phyloP scores from a whole-genome alignment of 2,113 vertebrate genomes.

The Cardinalis cardinalis region DNA sequence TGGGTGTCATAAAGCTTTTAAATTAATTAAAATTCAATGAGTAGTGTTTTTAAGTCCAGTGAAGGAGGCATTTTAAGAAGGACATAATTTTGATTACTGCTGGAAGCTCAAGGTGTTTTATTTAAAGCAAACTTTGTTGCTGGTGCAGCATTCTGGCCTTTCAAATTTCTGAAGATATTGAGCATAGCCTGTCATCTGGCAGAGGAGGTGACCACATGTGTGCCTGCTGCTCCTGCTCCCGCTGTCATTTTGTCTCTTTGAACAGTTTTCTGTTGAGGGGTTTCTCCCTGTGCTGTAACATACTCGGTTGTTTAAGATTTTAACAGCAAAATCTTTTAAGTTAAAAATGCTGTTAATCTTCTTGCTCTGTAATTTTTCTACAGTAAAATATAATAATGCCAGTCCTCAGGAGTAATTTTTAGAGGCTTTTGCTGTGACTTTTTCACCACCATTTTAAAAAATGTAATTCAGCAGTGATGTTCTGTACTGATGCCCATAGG shows the following conservation, averaged over 20 bases:
- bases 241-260: neutral
- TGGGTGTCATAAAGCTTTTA: neutral
- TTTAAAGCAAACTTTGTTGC: neutral
- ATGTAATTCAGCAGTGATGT: neutral
- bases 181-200: neutral
- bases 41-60: neutral
- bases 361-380: neutral
- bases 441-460: neutral
- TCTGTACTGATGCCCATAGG: fast-evolving
- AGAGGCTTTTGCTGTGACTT: neutral
- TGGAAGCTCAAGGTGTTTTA: neutral
- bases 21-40: neutral
- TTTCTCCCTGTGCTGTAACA: neutral
- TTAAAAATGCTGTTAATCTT: neutral
- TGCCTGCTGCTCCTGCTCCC: neutral
- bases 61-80: neutral
- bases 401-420: neutral
- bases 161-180: neutral
- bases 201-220: fast-evolving
- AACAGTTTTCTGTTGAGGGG: neutral
- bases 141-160: neutral
- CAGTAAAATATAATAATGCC: too few relatives aligned
- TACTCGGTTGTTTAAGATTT: neutral
- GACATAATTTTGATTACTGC: neutral
- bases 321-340: neutral